Percentiles rank a stretch among this genome's conserved stretches.
These are phyloP conservation scores for Cataglyphis rosenhaueri DNA, from an alignment of 2,888 invertebrate species.

Conservation along the genomic window DNA sequence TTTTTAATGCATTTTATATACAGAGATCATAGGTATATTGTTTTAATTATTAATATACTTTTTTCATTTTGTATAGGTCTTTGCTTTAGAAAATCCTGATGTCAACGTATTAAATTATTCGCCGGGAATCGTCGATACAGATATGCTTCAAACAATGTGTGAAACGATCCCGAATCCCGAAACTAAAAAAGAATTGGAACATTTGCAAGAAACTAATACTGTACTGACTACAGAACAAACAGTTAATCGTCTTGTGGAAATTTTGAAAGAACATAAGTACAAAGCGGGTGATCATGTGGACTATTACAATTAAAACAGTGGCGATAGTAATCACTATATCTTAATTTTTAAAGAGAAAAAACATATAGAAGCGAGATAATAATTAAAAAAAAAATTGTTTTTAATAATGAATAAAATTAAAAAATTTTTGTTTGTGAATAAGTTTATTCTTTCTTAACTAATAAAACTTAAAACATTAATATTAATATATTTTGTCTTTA, in stretches of 20 bases:
- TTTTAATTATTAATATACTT: not conserved
- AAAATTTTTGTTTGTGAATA: not conserved
- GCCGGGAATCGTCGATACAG: conserved; percentile 96
- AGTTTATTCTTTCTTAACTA: not conserved
- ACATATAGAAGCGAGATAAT: not conserved
- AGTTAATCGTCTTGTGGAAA: conserved; percentile 89
- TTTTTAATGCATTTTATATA: not conserved
- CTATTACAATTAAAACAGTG: conserved; percentile 87
- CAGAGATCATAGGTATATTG: not conserved
- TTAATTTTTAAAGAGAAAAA: not conserved
- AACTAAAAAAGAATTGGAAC: conserved; percentile 88
- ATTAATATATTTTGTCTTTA: not conserved
- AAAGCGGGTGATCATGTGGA: conserved; percentile 94
- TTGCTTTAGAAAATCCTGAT: conserved; percentile 92
- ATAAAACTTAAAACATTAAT: not conserved
- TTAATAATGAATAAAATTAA: no score
- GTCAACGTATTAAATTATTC: conserved; percentile 94
- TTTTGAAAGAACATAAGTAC: conserved; percentile 90
- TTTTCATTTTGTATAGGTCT: conserved; percentile 82
- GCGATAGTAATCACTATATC: not conserved
- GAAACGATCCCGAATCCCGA: conserved; percentile 88
- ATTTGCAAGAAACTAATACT: conserved; percentile 88
- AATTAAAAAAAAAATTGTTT: no score
- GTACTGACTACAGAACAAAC: conserved; percentile 92
- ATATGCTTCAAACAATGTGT: conserved; percentile 92